phyloP scores from a whole-genome alignment of 2,113 vertebrate species.

The Calidris pugnax region DNA sequence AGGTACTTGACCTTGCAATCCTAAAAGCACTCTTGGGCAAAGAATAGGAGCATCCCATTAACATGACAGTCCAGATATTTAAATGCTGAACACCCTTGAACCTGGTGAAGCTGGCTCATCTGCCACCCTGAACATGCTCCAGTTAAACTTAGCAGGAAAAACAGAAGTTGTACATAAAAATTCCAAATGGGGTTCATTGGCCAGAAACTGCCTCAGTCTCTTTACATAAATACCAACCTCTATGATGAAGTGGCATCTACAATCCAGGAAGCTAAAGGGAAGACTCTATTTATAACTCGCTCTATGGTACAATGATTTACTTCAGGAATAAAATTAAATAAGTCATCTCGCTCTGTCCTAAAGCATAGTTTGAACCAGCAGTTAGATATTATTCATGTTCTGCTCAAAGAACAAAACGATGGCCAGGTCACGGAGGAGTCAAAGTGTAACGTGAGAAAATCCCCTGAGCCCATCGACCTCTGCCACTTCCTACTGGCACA shows the following conservation, averaged over 20 bases:
- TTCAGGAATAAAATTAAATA: background rate
- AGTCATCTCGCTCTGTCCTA: background rate
- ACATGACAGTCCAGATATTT: background rate
- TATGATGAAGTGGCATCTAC: background rate
- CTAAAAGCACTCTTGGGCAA: background rate
- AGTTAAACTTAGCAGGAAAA: background rate
- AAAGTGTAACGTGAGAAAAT: background rate
- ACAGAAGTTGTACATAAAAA: background rate
- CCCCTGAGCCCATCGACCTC: fast-evolving
- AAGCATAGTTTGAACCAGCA: background rate
- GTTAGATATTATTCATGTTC: background rate
- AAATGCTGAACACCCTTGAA: background rate
- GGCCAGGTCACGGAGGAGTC: fast-evolving
- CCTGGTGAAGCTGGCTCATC: background rate
- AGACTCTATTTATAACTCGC: background rate
- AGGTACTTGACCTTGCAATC: background rate
- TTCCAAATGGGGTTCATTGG: fast-evolving
- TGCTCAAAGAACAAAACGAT: fast-evolving
- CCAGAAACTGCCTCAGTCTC: background rate
- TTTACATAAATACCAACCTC: background rate
- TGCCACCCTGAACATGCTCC: background rate
- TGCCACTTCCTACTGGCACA: background rate
- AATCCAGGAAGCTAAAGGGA: background rate
- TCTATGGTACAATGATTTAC: background rate
- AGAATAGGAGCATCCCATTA: background rate